Evolutionary conservation across 2,797 vertebrate species (phyloP).

Genomic region (Enteromius treurensis): DNA sequence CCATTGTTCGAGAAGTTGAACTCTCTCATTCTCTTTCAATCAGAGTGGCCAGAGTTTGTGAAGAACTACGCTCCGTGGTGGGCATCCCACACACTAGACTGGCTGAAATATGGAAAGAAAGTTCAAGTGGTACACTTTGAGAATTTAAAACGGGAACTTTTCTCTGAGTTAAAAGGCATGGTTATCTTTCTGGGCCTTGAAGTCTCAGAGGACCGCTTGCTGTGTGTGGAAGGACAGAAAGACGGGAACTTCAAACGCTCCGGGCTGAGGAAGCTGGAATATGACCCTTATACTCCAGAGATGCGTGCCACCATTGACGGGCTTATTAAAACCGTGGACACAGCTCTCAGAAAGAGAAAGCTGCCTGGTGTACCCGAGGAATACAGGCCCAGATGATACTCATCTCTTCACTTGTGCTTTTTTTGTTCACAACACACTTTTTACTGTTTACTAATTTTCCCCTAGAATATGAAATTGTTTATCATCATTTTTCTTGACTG

Average conservation of each 20-base stretch:
- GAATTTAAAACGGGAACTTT: constrained; percentile 89
- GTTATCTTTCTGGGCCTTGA: constrained; percentile 85
- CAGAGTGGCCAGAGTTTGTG: constrained; percentile 98
- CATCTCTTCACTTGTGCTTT: constrained; percentile 26
- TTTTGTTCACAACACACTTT: not conserved
- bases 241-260: constrained; percentile 98
- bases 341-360: constrained; percentile 83
- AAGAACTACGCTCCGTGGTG: constrained; percentile 96
- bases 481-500: not conserved
- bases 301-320: constrained; percentile 85
- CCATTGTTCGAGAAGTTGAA: not conserved
- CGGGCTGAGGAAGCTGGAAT: constrained; percentile 91
- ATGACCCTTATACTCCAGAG: constrained; percentile 90
- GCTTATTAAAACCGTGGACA: constrained; percentile 89
- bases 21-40: constrained; percentile 55
- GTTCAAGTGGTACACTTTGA: constrained; percentile 95
- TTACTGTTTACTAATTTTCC: constrained; percentile 1
- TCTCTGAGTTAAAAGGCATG: constrained; percentile 88
- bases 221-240: constrained; percentile 97
- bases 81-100: constrained; percentile 95
- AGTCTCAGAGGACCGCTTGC: constrained; percentile 88
- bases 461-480: constrained; percentile 17
- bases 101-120: constrained; percentile 89
- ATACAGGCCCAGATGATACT: constrained; percentile 92
- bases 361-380: constrained; percentile 89